A percentile compares a stretch with the other conserved stretches of the same genome.
Conservation (phyloP, 1,140 invertebrate genomes). For the Aricia agestis region DNA sequence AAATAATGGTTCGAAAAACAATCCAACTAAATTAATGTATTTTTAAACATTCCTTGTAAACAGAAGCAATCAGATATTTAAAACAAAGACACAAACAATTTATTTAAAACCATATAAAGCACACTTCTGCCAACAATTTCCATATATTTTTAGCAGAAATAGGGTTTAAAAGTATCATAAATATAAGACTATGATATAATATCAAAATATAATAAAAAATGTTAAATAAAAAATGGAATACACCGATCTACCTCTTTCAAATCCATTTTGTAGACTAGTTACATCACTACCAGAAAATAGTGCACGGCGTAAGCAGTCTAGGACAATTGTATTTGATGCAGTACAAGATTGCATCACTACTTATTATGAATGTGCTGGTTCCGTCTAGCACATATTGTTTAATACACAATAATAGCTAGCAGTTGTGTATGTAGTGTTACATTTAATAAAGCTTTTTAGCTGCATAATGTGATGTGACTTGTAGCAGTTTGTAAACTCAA, state of each 20-base stretch:
- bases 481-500: too few species aligned
- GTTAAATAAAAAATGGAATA: not conserved
- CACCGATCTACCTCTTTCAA: not conserved
- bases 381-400: not conserved
- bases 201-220: not conserved
- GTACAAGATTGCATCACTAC: slow-evolving; percentile 4
- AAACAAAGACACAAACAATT: too few species aligned
- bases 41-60: too few species aligned
- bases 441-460: too few species aligned
- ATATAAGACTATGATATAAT: too few species aligned
- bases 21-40: too few species aligned
- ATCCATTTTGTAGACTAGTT: not conserved
- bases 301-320: not conserved
- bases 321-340: not conserved
- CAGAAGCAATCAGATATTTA: too few species aligned
- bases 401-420: not conserved
- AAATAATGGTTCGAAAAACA: not conserved
- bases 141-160: too few species aligned
- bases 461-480: too few species aligned
- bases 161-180: too few species aligned
- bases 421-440: not conserved
- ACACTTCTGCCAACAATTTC: too few species aligned
- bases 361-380: not conserved
- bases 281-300: not conserved
- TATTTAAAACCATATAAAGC: too few species aligned